Evolutionary conservation across 2,113 vertebrate genomes (phyloP).

Genomic region (Struthidea cinerea): DNA sequence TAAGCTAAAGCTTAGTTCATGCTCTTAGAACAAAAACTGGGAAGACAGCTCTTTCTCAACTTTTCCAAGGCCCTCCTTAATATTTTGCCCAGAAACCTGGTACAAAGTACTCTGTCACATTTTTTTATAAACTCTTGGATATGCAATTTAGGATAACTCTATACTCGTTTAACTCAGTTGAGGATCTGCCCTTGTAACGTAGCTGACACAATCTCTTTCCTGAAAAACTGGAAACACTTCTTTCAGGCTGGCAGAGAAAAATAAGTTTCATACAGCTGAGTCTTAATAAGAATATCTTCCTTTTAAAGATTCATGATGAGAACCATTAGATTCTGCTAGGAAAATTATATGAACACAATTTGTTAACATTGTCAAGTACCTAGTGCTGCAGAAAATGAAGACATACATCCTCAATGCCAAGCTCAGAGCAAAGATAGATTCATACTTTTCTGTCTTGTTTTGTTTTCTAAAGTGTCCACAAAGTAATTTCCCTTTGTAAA

Average conservation of each 20-base stretch:
- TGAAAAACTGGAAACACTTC: background rate
- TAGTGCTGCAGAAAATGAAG: constrained; percentile 4
- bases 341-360: background rate
- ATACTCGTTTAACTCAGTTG: background rate
- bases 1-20: background rate
- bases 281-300: constrained; percentile 17
- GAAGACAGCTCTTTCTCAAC: background rate
- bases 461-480: background rate
- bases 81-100: background rate
- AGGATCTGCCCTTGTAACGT: background rate
- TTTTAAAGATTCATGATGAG: constrained; percentile 7
- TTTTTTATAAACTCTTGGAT: background rate
- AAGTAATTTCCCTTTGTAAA: background rate
- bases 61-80: background rate
- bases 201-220: background rate
- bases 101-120: background rate
- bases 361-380: background rate
- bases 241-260: constrained; percentile 24
- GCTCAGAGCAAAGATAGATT: background rate
- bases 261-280: background rate
- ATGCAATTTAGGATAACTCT: background rate
- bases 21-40: background rate
- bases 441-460: background rate
- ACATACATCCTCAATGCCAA: background rate
- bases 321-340: background rate